Evolutionary conservation across 2,113 vertebrate genomes (phyloP).

Genomic region (Pachyramphus minor): DNA sequence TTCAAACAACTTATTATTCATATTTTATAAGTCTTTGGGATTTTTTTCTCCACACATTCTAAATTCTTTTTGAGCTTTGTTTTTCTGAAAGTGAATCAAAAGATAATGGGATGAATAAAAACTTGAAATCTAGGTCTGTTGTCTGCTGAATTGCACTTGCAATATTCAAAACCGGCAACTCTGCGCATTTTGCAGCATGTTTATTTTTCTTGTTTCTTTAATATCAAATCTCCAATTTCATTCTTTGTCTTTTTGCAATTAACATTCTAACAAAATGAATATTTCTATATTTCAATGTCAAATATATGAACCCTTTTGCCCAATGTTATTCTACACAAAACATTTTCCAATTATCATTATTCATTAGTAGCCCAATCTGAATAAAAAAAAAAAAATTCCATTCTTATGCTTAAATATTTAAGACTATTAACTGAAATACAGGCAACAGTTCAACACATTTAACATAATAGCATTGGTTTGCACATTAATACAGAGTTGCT

Average conservation of each 20-base stretch:
- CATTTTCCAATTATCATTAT: neutral
- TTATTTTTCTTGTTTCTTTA: neutral
- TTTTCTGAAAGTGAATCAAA: neutral
- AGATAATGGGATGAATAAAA: neutral
- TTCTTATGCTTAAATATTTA: neutral
- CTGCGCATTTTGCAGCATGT: neutral
- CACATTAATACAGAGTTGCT: neutral
- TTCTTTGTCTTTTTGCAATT: neutral
- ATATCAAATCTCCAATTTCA: neutral
- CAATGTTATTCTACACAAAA: neutral
- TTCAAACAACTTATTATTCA: neutral
- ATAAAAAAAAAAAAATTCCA: neutral
- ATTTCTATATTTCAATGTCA: neutral
- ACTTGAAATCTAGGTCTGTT: neutral
- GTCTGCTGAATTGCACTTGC: neutral
- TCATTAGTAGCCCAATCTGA: neutral
- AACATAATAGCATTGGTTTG: neutral
- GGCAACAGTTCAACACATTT: neutral
- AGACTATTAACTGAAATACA: neutral
- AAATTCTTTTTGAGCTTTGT: neutral
- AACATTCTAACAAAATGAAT: neutral
- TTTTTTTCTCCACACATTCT: neutral
- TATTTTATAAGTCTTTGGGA: neutral
- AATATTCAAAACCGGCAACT: neutral
- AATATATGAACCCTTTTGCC: neutral